Evolutionary conservation across 1,140 invertebrate genomes (phyloP).

Genomic region (Bombus consobrinus): DNA sequence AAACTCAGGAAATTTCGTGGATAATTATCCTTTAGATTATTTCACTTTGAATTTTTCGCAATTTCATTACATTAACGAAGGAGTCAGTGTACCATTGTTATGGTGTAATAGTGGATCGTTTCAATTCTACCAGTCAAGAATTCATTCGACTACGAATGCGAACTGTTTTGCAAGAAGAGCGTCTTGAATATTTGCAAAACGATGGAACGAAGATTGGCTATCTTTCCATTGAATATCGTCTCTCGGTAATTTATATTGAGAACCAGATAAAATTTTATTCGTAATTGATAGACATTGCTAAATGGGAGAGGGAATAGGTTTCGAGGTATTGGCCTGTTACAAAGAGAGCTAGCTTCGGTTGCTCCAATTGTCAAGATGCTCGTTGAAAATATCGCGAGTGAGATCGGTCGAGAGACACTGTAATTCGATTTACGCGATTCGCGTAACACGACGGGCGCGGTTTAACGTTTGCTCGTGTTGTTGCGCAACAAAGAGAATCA

Average conservation of each 20-base stretch:
- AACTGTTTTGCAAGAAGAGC: neutral
- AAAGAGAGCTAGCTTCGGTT: neutral
- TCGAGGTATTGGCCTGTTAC: neutral
- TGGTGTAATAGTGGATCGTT: neutral
- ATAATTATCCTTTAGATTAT: too few species aligned
- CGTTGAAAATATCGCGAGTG: neutral
- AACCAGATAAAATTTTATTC: neutral
- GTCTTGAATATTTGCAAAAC: neutral
- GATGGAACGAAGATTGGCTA: neutral
- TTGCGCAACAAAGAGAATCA: neutral
- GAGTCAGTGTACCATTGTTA: too few species aligned
- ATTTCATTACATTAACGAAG: too few species aligned
- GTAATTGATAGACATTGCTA: neutral
- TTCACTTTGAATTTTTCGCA: too few species aligned
- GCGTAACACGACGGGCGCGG: neutral
- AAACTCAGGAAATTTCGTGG: too few species aligned
- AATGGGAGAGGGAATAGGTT: neutral
- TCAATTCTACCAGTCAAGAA: conserved; percentile 14
- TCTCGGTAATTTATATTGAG: neutral
- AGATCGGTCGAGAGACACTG: neutral
- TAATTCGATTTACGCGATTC: conserved; percentile 1
- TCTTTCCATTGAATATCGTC: neutral
- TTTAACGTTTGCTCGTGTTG: neutral
- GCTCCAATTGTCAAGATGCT: neutral
- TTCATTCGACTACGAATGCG: neutral